Evolutionary conservation across 2,888 invertebrate species (phyloP).

Genomic region (Temnothorax ravouxi): DNA sequence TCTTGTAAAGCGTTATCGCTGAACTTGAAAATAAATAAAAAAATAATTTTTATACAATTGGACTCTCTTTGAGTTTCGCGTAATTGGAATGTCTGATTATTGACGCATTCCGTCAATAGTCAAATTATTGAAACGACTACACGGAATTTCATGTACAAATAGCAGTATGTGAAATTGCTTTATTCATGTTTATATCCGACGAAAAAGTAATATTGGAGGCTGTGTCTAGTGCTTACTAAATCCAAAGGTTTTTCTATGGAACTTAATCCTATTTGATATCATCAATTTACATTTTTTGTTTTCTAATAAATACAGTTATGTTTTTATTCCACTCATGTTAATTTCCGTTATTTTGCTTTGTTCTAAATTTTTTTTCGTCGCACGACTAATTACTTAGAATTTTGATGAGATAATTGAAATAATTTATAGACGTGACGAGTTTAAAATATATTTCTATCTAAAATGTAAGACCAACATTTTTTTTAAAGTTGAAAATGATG

Average conservation of each 20-base stretch:
- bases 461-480: background rate
- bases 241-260: background rate
- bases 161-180: background rate
- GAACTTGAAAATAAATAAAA: too few relatives aligned
- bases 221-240: background rate
- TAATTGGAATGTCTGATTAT: background rate
- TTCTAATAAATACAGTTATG: background rate
- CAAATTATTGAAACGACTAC: background rate
- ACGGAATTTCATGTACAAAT: background rate
- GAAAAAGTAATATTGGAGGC: background rate
- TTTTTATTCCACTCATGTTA: background rate
- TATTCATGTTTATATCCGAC: background rate
- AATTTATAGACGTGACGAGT: background rate
- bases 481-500: background rate
- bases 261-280: background rate
- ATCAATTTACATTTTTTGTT: background rate
- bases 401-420: background rate
- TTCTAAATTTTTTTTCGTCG: background rate
- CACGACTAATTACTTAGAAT: background rate
- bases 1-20: too few relatives aligned
- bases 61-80: background rate
- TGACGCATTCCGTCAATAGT: background rate
- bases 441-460: background rate
- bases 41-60: background rate
- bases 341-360: background rate